Percentiles rank a stretch among this genome's conserved stretches.
Evolutionary conservation across 2,888 invertebrate species (phyloP).

Genomic region (Mallateleia sp.): DNA sequence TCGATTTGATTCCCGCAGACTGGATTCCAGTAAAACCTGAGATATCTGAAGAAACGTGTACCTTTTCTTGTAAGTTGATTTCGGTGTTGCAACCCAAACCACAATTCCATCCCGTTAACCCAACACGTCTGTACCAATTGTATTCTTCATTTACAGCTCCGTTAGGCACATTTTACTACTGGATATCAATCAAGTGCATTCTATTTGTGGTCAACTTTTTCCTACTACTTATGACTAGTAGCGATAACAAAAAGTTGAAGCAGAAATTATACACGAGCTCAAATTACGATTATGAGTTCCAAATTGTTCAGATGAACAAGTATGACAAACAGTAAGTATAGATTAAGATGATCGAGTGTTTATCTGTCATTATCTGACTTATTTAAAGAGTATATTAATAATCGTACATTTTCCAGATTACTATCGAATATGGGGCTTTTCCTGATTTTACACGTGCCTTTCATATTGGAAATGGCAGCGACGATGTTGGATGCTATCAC

Average conservation of each 20-base stretch:
- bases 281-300: background rate
- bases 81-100: background rate
- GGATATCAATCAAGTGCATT: slow-evolving; percentile 20
- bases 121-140: background rate
- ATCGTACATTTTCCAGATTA: background rate
- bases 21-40: background rate
- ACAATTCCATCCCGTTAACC: background rate
- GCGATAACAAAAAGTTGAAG: background rate
- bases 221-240: background rate
- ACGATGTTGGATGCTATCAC: background rate
- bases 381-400: background rate
- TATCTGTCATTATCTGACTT: background rate
- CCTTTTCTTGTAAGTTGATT: slow-evolving; percentile 10
- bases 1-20: background rate
- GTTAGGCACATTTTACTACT: slow-evolving; percentile 17
- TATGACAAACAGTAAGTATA: background rate
- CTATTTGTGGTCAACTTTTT: slow-evolving; percentile 6
- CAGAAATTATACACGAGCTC: background rate
- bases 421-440: background rate
- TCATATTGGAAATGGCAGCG: background rate
- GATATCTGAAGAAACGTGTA: background rate
- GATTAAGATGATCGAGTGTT: background rate
- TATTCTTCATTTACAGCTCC: slow-evolving; percentile 16
- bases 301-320: background rate
- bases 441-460: background rate